Base-by-base conservation (phyloP, 2,888 invertebrate genomes). In the Limnephilus marmoratus region DNA sequence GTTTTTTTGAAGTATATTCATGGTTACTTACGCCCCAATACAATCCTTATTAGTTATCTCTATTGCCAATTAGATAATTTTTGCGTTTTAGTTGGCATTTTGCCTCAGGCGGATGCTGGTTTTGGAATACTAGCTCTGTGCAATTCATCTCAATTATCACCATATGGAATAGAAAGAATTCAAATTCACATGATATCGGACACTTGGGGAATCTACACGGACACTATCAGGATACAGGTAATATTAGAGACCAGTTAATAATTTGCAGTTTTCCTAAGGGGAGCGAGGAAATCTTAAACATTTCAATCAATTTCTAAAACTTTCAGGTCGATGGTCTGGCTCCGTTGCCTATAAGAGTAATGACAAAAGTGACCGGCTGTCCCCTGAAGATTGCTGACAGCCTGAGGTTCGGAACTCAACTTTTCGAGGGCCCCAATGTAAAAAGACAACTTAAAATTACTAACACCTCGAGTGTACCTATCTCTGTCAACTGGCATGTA, bases 241-340 rank as follows among this genome's bases (percentile, higher is more conserved):
- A 82, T 31, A 18, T 82, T 82, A 82, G 34, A 82, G 12, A 31
- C 0, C 4, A 31, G 82, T 31, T 34, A 13, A 81, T 18, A 31
- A 29, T 31, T 29, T 13, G 13, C 13, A 7, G 31, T 31, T 82
- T 24, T 7, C 24, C 24, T 24, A 9, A 68, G 11, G 2, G 24
- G 7, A 9, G 24, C 9, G 24, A 68, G 68, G 24, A 68, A 68
- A 24, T 68, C 7, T 68, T 68, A 24, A 68, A 9, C n/a, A n/a
- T 34, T 34, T 29, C 82, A 34, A 82, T 15, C 15, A 82, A 83
- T 34, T 83, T 34, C 9, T 82, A 29, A 82, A 83, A 85, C 34
- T 24, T 87, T 68, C 87, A 87, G 87, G 68, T 87, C 11, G 68
- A 87, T 15, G 87, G 87, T 9, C 87, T 87, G 31, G 87, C 87